Evolutionary conservation across 1,140 invertebrate genomes (phyloP).

Genomic region (Papilio xuthus): DNA sequence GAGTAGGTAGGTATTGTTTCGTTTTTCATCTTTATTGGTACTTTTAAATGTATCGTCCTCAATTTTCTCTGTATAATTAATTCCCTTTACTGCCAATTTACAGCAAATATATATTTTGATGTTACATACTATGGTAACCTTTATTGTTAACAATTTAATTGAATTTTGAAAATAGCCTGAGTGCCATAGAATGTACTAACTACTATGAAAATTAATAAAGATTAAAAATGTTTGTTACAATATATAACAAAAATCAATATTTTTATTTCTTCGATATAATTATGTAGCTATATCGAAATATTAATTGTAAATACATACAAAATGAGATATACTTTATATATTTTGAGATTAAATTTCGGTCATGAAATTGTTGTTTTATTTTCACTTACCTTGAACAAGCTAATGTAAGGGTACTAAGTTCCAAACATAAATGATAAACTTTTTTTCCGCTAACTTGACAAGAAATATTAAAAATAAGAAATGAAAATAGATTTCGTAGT

Average conservation of each 20-base stretch:
- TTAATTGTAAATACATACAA: slow-evolving; percentile 61
- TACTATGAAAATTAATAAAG: slow-evolving; percentile 38
- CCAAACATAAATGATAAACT: no score
- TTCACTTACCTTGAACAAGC: background rate
- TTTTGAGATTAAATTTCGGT: slow-evolving; percentile 75
- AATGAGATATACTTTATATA: slow-evolving; percentile 74
- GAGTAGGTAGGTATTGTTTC: slow-evolving; percentile 31
- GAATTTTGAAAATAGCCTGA: slow-evolving; percentile 43
- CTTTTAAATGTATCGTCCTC: background rate
- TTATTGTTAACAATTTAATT: slow-evolving; percentile 29
- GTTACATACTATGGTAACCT: slow-evolving; percentile 26
- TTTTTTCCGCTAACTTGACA: no score
- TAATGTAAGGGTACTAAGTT: background rate
- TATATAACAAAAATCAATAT: slow-evolving; percentile 42
- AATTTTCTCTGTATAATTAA: slow-evolving; percentile 13
- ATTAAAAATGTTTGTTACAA: slow-evolving; percentile 31
- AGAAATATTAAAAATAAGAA: no score
- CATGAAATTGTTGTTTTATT: slow-evolving; percentile 65
- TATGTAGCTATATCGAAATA: slow-evolving; percentile 34
- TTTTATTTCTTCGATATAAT: slow-evolving; percentile 36
- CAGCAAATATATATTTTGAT: slow-evolving; percentile 45
- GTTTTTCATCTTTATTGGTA: background rate
- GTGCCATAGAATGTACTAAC: slow-evolving; percentile 62
- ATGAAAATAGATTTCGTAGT: no score
- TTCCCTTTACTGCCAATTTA: slow-evolving; percentile 63